Percentiles rank a stretch among this genome's conserved stretches.
These are phyloP conservation scores for Phengaris arion DNA, from an alignment of 2,888 invertebrate genomes.

Conservation along the genomic window DNA sequence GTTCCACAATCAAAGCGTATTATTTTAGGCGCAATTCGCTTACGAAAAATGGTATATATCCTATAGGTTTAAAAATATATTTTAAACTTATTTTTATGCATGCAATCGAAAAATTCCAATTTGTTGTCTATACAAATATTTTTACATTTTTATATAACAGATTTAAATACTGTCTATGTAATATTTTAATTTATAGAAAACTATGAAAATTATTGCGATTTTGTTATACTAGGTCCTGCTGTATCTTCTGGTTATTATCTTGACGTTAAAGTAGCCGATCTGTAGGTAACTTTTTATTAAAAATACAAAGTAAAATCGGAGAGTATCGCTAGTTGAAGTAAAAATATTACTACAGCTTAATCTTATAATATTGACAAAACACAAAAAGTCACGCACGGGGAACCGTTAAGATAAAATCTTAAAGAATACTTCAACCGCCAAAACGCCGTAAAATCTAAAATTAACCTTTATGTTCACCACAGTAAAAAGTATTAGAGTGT, in stretches of 20 bases:
- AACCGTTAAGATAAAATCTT: constrained; percentile 51
- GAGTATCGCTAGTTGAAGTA: not conserved
- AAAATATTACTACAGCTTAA: constrained; percentile 12
- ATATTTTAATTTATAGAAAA: no score
- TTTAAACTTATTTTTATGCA: not conserved
- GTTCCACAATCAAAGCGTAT: not conserved
- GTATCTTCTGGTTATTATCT: no score
- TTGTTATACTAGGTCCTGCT: no score
- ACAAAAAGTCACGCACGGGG: constrained; percentile 52
- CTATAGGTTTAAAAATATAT: constrained; percentile 3
- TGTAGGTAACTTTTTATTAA: no score
- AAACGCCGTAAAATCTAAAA: constrained; percentile 64
- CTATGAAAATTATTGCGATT: no score
- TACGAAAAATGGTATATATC: constrained; percentile 1
- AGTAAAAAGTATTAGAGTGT: constrained; percentile 48
- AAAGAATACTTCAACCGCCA: constrained; percentile 47
- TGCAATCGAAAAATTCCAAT: constrained; percentile 6
- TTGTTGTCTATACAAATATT: not conserved
- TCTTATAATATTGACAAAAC: constrained; percentile 26
- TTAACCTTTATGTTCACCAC: constrained; percentile 51
- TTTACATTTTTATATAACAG: not conserved
- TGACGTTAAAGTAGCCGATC: no score
- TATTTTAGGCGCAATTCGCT: not conserved
- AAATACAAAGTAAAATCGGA: not conserved
- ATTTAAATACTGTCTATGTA: no score